Base-by-base conservation (phyloP, 2,888 invertebrate genomes). In the Microplitis manilae region DNA sequence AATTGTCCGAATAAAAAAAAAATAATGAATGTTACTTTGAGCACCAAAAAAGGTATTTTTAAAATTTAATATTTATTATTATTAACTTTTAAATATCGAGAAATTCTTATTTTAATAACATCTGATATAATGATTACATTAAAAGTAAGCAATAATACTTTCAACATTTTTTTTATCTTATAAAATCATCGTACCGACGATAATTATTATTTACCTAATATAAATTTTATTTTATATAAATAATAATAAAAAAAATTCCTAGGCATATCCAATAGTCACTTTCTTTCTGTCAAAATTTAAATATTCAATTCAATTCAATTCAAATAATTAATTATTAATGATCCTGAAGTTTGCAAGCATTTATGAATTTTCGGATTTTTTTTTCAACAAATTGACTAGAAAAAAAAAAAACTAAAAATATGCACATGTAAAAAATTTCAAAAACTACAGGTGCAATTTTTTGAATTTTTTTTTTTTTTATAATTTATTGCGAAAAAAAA, bases 91-190 rank as follows among this genome's bases (percentile, higher is more conserved):
- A 50, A 41, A 67, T 62, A 41, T 61, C 15, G 70, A 65, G 64
- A 61, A 75, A 64, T 80, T 73, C 71, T 79, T 83, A 82, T 83
- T 79, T 81, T 80, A 50, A 5, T 79, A 85, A 84, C 80, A 82
- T 82, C 84, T 81, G 82, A 84, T 85, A 84, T 79, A 83, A 85
- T 82, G 83, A 69, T 70, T 86, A 87, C 83, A 86, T 86, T 84
- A 85, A 86, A 81, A 86, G 84, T 87, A 88, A 87, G 85, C 83
- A 82, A 85, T 87, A 87, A 87, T 88, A 88, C 88, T 88, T 88
- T 88, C 88, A 88, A 88, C 84, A 82, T 87, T 87, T 30, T 88
- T 88, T 78, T 73, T 79, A 17, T 41, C n/a, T 5, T 6, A 9
- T 40, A 5, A 13, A 62, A 13, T 20, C 41, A 38, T 75, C 4